Percentiles rank a stretch among this genome's conserved stretches.
These are phyloP conservation scores for Enteromius anoplus DNA, from an alignment of 2,797 vertebrate genomes.

Conservation along the genomic window DNA sequence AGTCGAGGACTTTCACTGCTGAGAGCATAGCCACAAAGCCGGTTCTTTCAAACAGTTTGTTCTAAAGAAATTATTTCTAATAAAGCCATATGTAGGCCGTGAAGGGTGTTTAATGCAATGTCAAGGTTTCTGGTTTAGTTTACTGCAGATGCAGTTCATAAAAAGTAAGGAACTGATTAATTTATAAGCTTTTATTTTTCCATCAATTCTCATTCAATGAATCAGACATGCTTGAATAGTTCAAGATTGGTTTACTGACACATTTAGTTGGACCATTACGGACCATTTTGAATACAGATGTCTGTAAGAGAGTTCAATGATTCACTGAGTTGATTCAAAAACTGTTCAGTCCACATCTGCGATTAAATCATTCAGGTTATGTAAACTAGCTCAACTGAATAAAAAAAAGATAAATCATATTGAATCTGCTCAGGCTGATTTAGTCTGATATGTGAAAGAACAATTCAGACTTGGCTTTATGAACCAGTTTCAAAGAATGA, in stretches of 20 bases:
- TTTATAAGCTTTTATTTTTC: neutral
- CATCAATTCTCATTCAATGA: neutral
- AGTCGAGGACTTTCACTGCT: constrained; percentile 31
- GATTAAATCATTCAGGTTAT: neutral
- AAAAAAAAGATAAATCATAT: too few species aligned
- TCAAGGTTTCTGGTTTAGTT: neutral
- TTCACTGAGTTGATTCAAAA: neutral
- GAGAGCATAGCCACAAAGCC: constrained; percentile 32
- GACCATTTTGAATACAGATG: neutral
- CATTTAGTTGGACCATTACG: neutral
- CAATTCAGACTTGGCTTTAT: neutral
- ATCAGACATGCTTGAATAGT: neutral
- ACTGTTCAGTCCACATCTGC: neutral
- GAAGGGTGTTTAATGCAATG: neutral
- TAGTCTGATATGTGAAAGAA: neutral
- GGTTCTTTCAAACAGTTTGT: neutral
- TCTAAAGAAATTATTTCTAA: neutral
- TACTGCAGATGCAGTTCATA: neutral
- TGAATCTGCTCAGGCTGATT: neutral
- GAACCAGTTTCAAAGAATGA: neutral
- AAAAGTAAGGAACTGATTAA: neutral
- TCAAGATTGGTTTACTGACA: neutral
- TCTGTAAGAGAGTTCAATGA: neutral
- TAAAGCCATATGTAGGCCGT: too few species aligned
- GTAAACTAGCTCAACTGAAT: neutral